These are phyloP conservation scores for Bombus waltoni DNA, from an alignment of 1,140 invertebrate genomes.

Conservation along the genomic window DNA sequence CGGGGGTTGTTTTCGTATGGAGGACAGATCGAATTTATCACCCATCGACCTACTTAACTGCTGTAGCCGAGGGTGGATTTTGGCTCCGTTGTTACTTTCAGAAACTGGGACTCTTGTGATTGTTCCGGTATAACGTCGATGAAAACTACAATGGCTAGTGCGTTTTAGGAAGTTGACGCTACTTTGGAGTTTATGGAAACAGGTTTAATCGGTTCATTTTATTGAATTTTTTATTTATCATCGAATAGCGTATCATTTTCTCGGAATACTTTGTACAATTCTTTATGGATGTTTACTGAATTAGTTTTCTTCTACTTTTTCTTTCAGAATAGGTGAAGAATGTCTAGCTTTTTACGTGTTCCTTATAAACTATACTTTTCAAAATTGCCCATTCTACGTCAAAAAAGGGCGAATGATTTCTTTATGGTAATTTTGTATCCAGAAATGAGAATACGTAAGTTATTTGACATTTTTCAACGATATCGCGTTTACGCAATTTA, in stretches of 20 bases:
- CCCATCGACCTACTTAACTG: conserved; percentile 75
- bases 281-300: no score
- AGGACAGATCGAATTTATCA: conserved; percentile 75
- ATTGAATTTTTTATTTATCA: background rate
- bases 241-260: background rate
- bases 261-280: no score
- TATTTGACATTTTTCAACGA: background rate
- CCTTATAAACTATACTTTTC: no score
- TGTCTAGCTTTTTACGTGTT: no score
- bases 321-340: no score
- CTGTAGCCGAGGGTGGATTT: conserved; percentile 18
- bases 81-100: background rate
- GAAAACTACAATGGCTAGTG: background rate
- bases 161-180: background rate
- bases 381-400: no score
- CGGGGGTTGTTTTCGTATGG: conserved; percentile 48
- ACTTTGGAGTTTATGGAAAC: no score
- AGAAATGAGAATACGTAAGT: background rate
- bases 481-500: no score
- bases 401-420: no score
- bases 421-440: background rate
- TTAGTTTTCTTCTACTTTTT: no score
- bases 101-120: background rate
- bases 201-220: background rate
- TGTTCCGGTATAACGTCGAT: background rate